phyloP scores from a whole-genome alignment of 2,113 vertebrate genomes.

The Atlantisia rogersi region DNA sequence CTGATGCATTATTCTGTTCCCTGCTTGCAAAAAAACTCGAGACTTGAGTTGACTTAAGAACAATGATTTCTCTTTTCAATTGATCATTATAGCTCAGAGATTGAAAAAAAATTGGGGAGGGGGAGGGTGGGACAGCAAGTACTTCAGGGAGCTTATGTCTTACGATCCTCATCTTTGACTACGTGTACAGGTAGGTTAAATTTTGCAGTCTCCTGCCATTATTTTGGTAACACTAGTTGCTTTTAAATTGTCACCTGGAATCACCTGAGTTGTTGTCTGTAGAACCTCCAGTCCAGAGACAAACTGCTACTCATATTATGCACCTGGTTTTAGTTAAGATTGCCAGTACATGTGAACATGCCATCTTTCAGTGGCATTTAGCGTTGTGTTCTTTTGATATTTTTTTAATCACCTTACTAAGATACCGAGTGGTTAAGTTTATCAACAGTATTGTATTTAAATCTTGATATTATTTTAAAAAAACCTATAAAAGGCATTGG shows the following conservation, averaged over 20 bases:
- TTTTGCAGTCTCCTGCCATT: neutral
- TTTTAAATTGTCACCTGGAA: neutral
- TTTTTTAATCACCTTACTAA: neutral
- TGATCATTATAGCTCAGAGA: neutral
- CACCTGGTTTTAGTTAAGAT: neutral
- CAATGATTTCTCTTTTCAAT: neutral
- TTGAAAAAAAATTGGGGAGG: neutral
- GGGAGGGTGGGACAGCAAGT: neutral
- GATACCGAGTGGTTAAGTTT: neutral
- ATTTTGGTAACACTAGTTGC: neutral
- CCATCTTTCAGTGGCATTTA: neutral
- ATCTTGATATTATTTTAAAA: neutral
- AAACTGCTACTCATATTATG: neutral
- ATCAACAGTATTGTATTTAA: neutral
- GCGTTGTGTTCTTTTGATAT: neutral
- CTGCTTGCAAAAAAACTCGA: neutral
- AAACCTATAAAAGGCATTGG: neutral
- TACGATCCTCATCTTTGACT: neutral
- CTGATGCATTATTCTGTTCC: neutral
- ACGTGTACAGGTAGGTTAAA: neutral
- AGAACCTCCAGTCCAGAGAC: neutral
- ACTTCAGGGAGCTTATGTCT: neutral
- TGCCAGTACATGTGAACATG: neutral
- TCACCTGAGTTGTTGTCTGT: neutral
- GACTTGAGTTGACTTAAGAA: neutral